Conservation (phyloP, 2,113 vertebrate genomes). For the Tyto alba region DNA sequence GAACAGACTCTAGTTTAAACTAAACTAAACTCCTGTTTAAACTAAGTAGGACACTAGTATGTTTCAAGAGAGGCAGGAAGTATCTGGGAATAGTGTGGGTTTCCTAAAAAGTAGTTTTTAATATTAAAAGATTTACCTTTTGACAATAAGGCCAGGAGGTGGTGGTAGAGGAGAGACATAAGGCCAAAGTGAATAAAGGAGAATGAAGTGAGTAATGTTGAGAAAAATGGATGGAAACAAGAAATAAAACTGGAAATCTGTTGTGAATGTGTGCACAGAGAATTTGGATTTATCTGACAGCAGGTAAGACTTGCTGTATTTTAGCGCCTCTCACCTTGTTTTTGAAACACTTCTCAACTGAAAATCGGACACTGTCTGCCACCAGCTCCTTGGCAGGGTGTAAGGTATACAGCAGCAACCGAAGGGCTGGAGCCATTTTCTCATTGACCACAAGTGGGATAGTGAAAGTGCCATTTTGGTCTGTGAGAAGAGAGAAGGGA, state of each 20-base stretch:
- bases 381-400: slow-evolving; percentile 75
- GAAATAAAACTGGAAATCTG: not conserved
- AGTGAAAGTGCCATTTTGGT: slow-evolving; percentile 60
- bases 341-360: slow-evolving; percentile 77
- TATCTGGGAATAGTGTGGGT: not conserved
- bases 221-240: not conserved
- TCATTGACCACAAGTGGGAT: slow-evolving; percentile 65
- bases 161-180: not conserved
- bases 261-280: not conserved
- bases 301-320: not conserved
- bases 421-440: slow-evolving; percentile 68
- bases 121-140: not conserved
- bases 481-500: slow-evolving; percentile 21
- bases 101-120: not conserved
- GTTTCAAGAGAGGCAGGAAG: not conserved
- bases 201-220: not conserved
- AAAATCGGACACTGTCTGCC: slow-evolving; percentile 65
- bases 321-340: slow-evolving; percentile 69
- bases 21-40: not conserved
- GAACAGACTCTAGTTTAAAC: not conserved
- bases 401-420: slow-evolving; percentile 73
- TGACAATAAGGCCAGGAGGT: not conserved
- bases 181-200: not conserved
- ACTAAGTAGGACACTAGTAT: not conserved
- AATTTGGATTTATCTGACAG: not conserved